Percentiles rank a stretch among this genome's conserved stretches.
Evolutionary conservation across 1,140 invertebrate genomes (phyloP).

Genomic region (Lerema accius): DNA sequence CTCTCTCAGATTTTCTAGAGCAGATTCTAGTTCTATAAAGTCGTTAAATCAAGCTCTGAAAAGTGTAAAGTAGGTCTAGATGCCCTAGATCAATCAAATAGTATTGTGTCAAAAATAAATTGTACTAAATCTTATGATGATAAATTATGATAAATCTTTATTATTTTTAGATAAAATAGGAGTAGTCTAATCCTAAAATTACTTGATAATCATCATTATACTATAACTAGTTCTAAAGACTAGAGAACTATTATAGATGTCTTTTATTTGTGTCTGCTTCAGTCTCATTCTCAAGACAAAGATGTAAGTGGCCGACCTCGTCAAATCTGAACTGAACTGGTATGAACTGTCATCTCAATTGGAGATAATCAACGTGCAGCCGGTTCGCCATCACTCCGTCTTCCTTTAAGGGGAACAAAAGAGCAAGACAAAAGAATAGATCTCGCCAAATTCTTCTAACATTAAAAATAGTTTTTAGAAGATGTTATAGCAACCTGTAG

Average conservation of each 20-base stretch:
- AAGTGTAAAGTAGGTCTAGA: neutral
- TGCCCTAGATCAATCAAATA: too few species aligned
- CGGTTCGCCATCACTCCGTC: conserved; percentile 30
- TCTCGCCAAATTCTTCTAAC: conserved; percentile 12
- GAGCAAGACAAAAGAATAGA: conserved; percentile 21
- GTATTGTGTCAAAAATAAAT: too few species aligned
- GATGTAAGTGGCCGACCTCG: conserved; percentile 37
- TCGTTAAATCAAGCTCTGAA: neutral
- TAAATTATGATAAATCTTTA: too few species aligned
- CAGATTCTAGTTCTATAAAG: conserved; percentile 1
- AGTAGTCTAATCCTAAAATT: too few species aligned
- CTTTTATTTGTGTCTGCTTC: conserved; percentile 15
- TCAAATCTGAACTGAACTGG: conserved; percentile 50
- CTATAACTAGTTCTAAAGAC: too few species aligned
- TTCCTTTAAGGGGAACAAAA: conserved; percentile 20
- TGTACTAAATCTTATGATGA: too few species aligned
- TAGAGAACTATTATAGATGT: conserved; percentile 4
- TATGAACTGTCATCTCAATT: conserved; percentile 49
- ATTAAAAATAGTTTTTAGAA: neutral
- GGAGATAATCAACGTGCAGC: conserved; percentile 50
- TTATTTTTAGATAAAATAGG: too few species aligned
- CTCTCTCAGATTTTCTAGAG: too few species aligned
- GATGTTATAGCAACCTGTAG: too few species aligned
- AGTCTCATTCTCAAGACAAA: conserved; percentile 1
- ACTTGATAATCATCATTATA: too few species aligned